These are phyloP conservation scores for Patella depressa DNA, from an alignment of 2,888 invertebrate species.

Conservation along the genomic window DNA sequence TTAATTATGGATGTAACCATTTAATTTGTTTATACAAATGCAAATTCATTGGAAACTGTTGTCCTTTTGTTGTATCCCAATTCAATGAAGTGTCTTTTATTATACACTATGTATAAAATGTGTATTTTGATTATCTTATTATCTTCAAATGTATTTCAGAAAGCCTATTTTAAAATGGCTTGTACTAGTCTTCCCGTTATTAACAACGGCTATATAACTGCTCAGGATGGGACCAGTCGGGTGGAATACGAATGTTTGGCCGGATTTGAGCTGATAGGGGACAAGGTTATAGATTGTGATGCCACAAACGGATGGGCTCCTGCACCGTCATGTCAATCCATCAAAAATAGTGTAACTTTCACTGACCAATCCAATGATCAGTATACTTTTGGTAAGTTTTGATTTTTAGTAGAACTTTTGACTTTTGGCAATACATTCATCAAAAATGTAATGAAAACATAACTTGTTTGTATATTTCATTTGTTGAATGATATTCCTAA, in stretches of 20 bases:
- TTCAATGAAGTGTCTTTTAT: too few relatives aligned
- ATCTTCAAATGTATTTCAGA: neutral
- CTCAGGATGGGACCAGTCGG: neutral
- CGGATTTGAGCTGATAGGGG: neutral
- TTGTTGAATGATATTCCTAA: too few relatives aligned
- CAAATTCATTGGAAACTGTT: too few relatives aligned
- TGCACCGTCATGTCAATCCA: neutral
- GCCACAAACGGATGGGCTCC: neutral
- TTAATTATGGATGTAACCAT: too few relatives aligned
- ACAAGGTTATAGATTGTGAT: neutral
- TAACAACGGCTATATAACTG: neutral
- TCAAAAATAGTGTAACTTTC: neutral
- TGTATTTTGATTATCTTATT: too few relatives aligned
- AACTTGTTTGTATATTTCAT: too few relatives aligned
- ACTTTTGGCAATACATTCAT: too few relatives aligned
- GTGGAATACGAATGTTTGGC: constrained; percentile 4
- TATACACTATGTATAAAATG: too few relatives aligned
- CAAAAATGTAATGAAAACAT: too few relatives aligned
- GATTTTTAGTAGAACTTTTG: too few relatives aligned
- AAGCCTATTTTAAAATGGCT: neutral
- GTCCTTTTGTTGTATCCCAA: too few relatives aligned
- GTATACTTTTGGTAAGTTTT: neutral
- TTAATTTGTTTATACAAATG: too few relatives aligned
- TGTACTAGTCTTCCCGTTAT: neutral
- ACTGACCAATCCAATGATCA: neutral